Percentiles rank a stretch among this genome's conserved stretches.
Conservation (phyloP, 2,113 vertebrate genomes). For the Verasper variegatus region DNA sequence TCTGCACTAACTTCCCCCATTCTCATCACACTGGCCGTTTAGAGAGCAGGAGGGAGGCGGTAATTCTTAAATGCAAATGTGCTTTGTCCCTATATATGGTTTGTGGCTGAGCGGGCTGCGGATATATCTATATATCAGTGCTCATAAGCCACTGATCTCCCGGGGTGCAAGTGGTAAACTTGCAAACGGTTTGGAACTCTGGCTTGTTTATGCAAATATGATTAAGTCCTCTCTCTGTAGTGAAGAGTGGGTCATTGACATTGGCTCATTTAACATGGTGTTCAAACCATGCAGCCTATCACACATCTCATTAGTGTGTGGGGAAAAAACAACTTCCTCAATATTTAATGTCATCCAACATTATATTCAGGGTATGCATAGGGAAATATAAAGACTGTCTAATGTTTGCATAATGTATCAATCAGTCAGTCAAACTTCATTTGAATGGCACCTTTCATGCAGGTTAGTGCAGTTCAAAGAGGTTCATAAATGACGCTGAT, state of each 20-base stretch:
- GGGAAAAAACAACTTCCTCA: conserved; percentile 38
- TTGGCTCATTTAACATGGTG: conserved; percentile 61
- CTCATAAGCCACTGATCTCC: conserved; percentile 33
- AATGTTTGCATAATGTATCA: conserved; percentile 5
- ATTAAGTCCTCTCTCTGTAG: conserved; percentile 32
- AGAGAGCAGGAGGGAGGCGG: conserved; percentile 36
- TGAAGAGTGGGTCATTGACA: conserved; percentile 43
- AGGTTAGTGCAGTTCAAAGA: too few species aligned
- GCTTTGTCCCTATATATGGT: conserved; percentile 23
- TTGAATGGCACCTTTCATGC: too few species aligned
- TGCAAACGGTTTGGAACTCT: conserved; percentile 38
- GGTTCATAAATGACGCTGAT: too few species aligned
- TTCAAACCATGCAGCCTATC: conserved; percentile 19
- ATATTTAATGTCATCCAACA: conserved; percentile 27
- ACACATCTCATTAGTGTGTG: conserved; percentile 43
- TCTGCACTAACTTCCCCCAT: conserved; percentile 56
- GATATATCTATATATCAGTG: conserved; percentile 22
- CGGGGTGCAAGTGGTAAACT: conserved; percentile 12
- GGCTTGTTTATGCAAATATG: conserved; percentile 57
- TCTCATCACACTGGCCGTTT: conserved; percentile 55
- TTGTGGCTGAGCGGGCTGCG: conserved; percentile 2
- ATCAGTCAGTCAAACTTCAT: not conserved
- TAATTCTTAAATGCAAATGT: conserved; percentile 64
- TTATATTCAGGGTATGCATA: conserved; percentile 20
- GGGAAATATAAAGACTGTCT: conserved; percentile 14